phyloP scores from a whole-genome alignment of 2,797 vertebrate species.

The Paratrypauchen microcephalus region DNA sequence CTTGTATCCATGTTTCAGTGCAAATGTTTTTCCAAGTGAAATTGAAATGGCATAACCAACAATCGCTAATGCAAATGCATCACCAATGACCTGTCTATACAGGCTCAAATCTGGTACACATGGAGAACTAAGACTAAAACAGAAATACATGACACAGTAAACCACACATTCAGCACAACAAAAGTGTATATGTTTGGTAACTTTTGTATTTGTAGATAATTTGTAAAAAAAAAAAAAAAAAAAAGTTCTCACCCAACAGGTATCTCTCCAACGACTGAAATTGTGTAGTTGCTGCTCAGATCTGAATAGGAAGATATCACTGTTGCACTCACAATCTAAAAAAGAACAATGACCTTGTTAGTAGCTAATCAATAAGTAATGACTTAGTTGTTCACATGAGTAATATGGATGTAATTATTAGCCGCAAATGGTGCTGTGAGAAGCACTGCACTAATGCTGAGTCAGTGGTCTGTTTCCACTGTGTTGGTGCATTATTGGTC shows the following conservation, averaged over 20 bases:
- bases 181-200: background rate
- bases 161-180: background rate
- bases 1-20: conserved; percentile 93
- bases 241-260: conserved; percentile 84
- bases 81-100: conserved; percentile 82
- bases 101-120: conserved; percentile 70
- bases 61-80: conserved; percentile 91
- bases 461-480: conserved; percentile 55
- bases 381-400: conserved; percentile 39
- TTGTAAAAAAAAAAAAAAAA: background rate
- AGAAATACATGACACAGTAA: conserved; percentile 1
- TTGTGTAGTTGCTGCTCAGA: conserved; percentile 74
- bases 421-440: conserved; percentile 50
- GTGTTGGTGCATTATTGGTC: conserved; percentile 40
- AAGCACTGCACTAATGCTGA: conserved; percentile 52
- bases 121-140: conserved; percentile 83
- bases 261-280: conserved; percentile 89
- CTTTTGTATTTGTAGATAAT: background rate
- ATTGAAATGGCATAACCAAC: conserved; percentile 94
- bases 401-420: conserved; percentile 59
- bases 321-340: conserved; percentile 87
- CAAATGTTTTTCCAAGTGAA: conserved; percentile 96
- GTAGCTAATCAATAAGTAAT: conserved; percentile 41
- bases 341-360: conserved; percentile 21
- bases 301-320: conserved; percentile 81